A percentile compares a stretch with the other conserved stretches of the same genome.
These are phyloP conservation scores for Platysternon megacephalum DNA, from an alignment of 2,113 vertebrate genomes.

Conservation along the genomic window DNA sequence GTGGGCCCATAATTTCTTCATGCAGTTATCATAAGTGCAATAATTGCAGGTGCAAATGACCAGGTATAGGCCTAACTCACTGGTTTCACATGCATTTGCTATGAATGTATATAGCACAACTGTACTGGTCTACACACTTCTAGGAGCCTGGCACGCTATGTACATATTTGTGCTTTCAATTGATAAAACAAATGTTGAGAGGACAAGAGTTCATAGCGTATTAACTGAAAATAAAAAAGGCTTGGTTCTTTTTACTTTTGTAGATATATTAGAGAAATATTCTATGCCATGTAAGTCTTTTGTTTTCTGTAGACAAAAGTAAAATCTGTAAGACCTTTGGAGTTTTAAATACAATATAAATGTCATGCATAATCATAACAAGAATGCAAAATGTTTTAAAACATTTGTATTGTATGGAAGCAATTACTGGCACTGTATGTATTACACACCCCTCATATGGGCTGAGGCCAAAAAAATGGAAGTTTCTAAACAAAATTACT, in stretches of 20 bases:
- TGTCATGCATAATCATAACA: slow-evolving; percentile 75
- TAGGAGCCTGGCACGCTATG: background rate
- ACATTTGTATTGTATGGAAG: slow-evolving; percentile 90
- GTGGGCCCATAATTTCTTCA: background rate
- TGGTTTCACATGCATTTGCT: background rate
- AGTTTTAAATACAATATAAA: slow-evolving; percentile 75
- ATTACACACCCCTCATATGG: slow-evolving; percentile 88
- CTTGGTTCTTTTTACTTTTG: background rate
- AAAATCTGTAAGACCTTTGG: slow-evolving; percentile 54
- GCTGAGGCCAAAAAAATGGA: slow-evolving; percentile 76
- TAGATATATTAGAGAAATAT: slow-evolving; percentile 23
- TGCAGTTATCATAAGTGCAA: background rate
- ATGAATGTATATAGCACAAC: background rate
- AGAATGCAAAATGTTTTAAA: slow-evolving; percentile 78
- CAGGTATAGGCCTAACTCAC: background rate
- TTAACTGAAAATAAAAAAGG: slow-evolving; percentile 55
- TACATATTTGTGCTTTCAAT: slow-evolving; percentile 48
- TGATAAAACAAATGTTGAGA: slow-evolving; percentile 57
- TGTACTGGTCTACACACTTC: background rate
- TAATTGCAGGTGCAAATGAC: background rate
- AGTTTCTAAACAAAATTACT: slow-evolving; percentile 87
- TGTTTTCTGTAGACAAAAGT: slow-evolving; percentile 62
- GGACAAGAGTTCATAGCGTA: slow-evolving; percentile 45
- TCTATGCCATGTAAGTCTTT: slow-evolving; percentile 7
- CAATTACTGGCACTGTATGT: slow-evolving; percentile 91